Evolutionary conservation across 2,888 invertebrate genomes (phyloP), one percentile per base, ranked within the genome.

Genomic region (Thymelicus acteon): DNA sequence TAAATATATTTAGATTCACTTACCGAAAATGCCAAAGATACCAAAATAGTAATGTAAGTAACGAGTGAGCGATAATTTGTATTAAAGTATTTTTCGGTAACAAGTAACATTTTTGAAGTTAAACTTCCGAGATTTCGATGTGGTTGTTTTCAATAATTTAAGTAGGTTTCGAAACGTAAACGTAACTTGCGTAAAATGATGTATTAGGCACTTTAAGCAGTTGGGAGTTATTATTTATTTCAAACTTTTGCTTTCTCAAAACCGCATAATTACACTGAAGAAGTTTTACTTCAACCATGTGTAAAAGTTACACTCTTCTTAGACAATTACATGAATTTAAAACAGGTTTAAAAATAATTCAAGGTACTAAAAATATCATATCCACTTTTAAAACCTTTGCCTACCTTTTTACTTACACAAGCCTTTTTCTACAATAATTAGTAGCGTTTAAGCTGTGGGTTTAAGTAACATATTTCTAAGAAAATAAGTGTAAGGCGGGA

Each of bases 21-120:
- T 67, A 67, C 67, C 67, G 67, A 49, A 61, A 61, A 61, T 60
- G 67, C 67, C 67, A 67, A 67, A 67, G 60, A 67, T 61, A 67
- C 61, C 15, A n/a, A 54, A 60, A 62, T 62, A 47, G 48, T 60
- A 40, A 49, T 44, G 44, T 61, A 52, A 48, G 57, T 31, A 40
- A 40, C 40, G 7, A 3, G 44, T 44, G 31, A 57, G 44, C 15
- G 19, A 60, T 52, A 40, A 24, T 40, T 24, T 54, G 49, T 67
- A 67, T 24, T 24, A 24, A 65, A 65, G 54, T 19, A 65, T 44
- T 65, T 57, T 57, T 65, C 65, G 47, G 58, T 66, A 47, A 54
- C 24, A 10, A 44, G 8, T 44, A 7, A 31, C 31, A 24, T 54
- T 24, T 12, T 24, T 54, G 54, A 54, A 54, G 54, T 54, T 3